A percentile compares a stretch with the other conserved stretches of the same genome.
These are phyloP conservation scores for Aphidius gifuensis DNA, from an alignment of 1,140 invertebrate genomes.

Conservation along the genomic window DNA sequence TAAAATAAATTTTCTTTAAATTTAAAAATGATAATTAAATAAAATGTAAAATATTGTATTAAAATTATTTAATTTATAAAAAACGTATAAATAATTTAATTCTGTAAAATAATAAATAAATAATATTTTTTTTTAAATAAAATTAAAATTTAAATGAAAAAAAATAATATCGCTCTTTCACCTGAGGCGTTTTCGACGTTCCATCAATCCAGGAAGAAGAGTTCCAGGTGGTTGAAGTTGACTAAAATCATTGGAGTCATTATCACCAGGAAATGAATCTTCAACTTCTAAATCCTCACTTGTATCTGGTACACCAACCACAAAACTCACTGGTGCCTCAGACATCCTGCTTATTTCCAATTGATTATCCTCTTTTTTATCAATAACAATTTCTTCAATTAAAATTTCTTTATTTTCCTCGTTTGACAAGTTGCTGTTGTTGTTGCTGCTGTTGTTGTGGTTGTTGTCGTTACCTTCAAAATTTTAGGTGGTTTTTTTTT, in stretches of 20 bases:
- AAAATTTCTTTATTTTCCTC: slow-evolving; percentile 3
- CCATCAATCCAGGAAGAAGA: slow-evolving; percentile 50
- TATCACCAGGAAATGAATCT: slow-evolving; percentile 50
- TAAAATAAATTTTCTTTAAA: too few species aligned
- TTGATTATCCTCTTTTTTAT: background rate
- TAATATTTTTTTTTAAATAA: too few species aligned
- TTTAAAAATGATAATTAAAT: too few species aligned
- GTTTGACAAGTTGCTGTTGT: background rate
- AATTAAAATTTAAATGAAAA: too few species aligned
- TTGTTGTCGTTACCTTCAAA: slow-evolving; percentile 3
- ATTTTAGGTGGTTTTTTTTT: too few species aligned
- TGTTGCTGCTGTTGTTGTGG: background rate
- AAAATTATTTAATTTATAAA: too few species aligned
- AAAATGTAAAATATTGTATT: too few species aligned
- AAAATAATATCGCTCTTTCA: too few species aligned
- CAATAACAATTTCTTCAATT: background rate
- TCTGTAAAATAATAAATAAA: too few species aligned
- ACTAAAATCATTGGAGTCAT: slow-evolving; percentile 26
- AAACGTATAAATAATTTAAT: too few species aligned
- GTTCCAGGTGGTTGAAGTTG: slow-evolving; percentile 29
- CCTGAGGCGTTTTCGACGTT: slow-evolving; percentile 57
- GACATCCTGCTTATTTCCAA: slow-evolving; percentile 35
- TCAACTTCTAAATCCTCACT: slow-evolving; percentile 49
- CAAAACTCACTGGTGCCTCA: slow-evolving; percentile 52
- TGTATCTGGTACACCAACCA: slow-evolving; percentile 48